phyloP scores from a whole-genome alignment of 2,888 invertebrate genomes.

The Esperia sulphurella region DNA sequence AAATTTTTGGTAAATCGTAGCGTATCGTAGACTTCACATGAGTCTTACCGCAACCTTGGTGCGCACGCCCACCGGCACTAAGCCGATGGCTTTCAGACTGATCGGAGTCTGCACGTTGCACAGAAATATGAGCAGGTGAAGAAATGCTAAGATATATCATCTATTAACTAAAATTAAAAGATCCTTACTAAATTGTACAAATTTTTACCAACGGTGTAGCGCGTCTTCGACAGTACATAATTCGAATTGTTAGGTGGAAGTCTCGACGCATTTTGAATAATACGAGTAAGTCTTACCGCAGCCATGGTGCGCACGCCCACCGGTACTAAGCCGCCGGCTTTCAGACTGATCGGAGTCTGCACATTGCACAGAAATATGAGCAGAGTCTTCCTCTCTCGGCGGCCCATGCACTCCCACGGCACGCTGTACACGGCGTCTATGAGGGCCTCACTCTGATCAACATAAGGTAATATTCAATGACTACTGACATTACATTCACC shows the following conservation, averaged over 20 bases:
- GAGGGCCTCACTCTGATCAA: neutral
- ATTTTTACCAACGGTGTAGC: too few relatives aligned
- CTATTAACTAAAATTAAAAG: too few relatives aligned
- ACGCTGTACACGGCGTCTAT: neutral
- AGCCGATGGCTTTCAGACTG: conserved; percentile 13
- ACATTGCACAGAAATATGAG: neutral
- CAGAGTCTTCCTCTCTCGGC: neutral
- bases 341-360: neutral
- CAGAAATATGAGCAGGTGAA: too few relatives aligned
- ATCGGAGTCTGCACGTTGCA: neutral
- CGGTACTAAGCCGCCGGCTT: neutral
- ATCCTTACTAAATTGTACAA: too few relatives aligned
- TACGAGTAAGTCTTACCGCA: too few relatives aligned
- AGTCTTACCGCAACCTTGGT: neutral
- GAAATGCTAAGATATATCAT: too few relatives aligned
- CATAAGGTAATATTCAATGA: too few relatives aligned
- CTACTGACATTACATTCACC: neutral
- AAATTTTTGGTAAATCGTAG: too few relatives aligned
- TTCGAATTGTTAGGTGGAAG: too few relatives aligned
- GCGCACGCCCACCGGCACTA: neutral
- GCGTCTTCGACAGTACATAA: too few relatives aligned
- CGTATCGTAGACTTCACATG: too few relatives aligned
- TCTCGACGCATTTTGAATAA: too few relatives aligned
- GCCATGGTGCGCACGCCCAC: neutral
- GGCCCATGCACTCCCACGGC: neutral